Conservation (phyloP, 2,797 vertebrate species). For the Scyliorhinus canicula region DNA sequence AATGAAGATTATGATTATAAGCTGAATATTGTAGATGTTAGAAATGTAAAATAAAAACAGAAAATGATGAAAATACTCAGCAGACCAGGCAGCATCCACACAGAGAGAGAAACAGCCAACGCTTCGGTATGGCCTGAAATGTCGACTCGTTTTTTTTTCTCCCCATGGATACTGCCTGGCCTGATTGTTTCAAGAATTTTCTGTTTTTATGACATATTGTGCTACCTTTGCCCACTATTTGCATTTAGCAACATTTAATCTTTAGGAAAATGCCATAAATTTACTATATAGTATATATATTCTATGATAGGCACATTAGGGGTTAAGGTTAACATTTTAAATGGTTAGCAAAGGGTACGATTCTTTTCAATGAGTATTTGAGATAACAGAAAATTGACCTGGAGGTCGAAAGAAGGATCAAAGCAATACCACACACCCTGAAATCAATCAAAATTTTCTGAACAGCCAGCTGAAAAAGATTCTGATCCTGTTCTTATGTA, state of each 20-base stretch:
- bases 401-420: slow-evolving; percentile 47
- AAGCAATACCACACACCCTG: slow-evolving; percentile 54
- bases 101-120: neutral
- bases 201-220: neutral
- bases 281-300: neutral
- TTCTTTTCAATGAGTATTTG: slow-evolving; percentile 5
- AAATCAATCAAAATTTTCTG: slow-evolving; percentile 55
- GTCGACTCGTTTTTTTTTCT: no score
- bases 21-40: neutral
- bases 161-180: no score
- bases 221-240: neutral
- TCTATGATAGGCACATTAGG: neutral
- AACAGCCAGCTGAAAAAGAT: slow-evolving; percentile 54
- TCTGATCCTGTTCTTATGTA: slow-evolving; percentile 56
- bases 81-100: neutral
- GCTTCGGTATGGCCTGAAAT: no score
- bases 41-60: neutral
- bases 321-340: neutral
- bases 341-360: neutral
- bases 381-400: slow-evolving; percentile 29
- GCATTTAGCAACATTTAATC: neutral
- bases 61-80: neutral
- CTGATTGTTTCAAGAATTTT: no score
- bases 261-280: neutral
- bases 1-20: no score